These are phyloP conservation scores for Heterotilapia buettikoferi DNA, from an alignment of 2,113 vertebrate species.

Conservation along the genomic window DNA sequence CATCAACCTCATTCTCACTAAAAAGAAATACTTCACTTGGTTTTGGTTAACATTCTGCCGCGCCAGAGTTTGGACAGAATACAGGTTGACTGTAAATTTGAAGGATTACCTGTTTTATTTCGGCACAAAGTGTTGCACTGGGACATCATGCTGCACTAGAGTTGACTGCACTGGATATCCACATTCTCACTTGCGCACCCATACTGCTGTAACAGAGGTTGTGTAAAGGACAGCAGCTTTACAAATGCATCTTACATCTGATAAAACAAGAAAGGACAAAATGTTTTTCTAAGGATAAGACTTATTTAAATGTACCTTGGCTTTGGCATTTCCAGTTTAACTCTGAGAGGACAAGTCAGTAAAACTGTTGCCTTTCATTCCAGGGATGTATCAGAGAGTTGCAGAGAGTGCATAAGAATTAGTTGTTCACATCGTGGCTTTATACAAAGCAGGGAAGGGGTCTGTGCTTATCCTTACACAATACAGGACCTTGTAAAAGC, in stretches of 20 bases:
- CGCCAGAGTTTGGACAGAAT: background rate
- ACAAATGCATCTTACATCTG: background rate
- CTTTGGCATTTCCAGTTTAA: background rate
- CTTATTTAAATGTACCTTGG: background rate
- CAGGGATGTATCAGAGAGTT: background rate
- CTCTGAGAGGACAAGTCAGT: background rate
- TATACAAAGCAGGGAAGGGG: background rate
- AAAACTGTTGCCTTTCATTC: background rate
- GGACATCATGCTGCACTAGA: background rate
- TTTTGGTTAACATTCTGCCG: background rate
- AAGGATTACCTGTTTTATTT: background rate
- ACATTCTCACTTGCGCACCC: background rate
- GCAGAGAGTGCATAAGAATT: background rate
- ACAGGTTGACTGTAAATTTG: background rate
- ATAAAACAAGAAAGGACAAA: background rate
- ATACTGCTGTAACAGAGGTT: background rate
- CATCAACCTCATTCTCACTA: background rate
- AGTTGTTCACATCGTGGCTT: background rate
- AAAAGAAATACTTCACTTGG: background rate
- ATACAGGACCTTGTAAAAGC: slow-evolving; percentile 18
- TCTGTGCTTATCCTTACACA: background rate
- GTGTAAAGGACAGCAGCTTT: background rate
- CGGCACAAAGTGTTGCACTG: background rate
- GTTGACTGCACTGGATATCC: background rate
- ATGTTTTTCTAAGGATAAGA: background rate